Percentiles rank a stretch among this genome's conserved stretches.
These are phyloP conservation scores for Acropternis orthonyx DNA, from an alignment of 2,797 vertebrate genomes.

Conservation along the genomic window DNA sequence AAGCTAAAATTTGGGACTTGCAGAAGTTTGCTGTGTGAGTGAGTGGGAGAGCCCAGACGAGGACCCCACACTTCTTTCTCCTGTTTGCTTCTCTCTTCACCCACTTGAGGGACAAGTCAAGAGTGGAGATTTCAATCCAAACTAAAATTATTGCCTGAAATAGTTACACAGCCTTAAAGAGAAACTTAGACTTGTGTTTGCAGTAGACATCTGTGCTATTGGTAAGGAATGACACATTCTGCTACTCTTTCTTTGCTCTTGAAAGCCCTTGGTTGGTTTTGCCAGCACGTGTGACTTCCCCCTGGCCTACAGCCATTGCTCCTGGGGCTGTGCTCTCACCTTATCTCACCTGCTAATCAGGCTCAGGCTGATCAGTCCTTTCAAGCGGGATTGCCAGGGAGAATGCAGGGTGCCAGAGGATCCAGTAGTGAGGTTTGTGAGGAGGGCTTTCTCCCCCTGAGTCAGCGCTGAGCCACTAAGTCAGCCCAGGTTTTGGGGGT, in stretches of 20 bases:
- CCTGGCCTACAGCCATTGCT: neutral
- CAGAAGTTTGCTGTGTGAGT: neutral
- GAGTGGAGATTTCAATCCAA: neutral
- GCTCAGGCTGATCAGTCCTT: neutral
- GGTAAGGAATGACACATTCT: neutral
- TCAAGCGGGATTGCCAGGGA: neutral
- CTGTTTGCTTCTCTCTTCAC: neutral
- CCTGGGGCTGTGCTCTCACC: neutral
- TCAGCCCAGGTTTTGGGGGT: neutral
- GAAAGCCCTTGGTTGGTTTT: neutral
- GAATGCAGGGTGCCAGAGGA: neutral
- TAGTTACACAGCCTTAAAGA: neutral
- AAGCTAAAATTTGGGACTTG: neutral
- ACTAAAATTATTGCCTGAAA: neutral
- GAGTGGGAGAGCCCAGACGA: neutral
- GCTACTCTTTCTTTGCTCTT: neutral
- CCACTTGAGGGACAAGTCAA: rapidly evolving
- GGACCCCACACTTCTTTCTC: neutral
- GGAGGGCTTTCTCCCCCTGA: neutral
- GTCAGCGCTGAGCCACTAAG: neutral
- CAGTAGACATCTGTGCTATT: neutral
- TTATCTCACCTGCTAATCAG: neutral
- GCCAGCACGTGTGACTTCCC: neutral
- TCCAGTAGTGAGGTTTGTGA: neutral
- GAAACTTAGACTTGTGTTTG: neutral